Conservation (phyloP, 2,797 vertebrate genomes). For the Eospalax fontanierii region DNA sequence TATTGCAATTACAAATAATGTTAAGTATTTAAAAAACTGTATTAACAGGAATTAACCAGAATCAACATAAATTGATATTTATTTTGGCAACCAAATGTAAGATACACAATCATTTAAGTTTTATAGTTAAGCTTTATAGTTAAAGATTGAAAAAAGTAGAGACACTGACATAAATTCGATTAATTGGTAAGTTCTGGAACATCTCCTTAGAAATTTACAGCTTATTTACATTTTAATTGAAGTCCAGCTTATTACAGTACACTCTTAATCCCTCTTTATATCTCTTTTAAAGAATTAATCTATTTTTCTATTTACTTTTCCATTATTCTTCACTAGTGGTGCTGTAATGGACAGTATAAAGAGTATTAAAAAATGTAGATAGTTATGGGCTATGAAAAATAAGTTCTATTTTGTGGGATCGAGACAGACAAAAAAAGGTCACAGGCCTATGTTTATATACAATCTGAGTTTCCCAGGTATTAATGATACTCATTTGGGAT, state of each 20-base stretch:
- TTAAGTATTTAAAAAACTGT: conserved; percentile 41
- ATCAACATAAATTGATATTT: conserved; percentile 49
- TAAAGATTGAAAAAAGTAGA: conserved; percentile 29
- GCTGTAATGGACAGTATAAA: conserved; percentile 37
- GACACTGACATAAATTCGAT: conserved; percentile 35
- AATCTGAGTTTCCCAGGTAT: neutral
- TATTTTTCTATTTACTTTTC: conserved; percentile 13
- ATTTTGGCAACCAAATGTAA: conserved; percentile 6
- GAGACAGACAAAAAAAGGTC: neutral
- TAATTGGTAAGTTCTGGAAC: neutral
- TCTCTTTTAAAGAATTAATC: conserved; percentile 1
- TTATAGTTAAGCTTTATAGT: conserved; percentile 42
- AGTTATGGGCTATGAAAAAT: neutral
- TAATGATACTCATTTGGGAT: neutral
- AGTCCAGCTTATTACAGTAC: neutral
- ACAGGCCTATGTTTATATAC: neutral
- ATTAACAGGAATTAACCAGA: conserved; percentile 41
- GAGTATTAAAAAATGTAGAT: neutral
- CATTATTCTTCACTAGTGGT: conserved; percentile 61
- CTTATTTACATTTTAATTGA: conserved; percentile 39
- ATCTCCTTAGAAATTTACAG: neutral
- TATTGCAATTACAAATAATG: conserved; percentile 45
- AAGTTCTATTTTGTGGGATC: neutral
- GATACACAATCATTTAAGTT: conserved; percentile 12
- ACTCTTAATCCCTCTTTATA: neutral